Conservation (phyloP, 2,888 invertebrate genomes). For the Hypercompe scribonia region DNA sequence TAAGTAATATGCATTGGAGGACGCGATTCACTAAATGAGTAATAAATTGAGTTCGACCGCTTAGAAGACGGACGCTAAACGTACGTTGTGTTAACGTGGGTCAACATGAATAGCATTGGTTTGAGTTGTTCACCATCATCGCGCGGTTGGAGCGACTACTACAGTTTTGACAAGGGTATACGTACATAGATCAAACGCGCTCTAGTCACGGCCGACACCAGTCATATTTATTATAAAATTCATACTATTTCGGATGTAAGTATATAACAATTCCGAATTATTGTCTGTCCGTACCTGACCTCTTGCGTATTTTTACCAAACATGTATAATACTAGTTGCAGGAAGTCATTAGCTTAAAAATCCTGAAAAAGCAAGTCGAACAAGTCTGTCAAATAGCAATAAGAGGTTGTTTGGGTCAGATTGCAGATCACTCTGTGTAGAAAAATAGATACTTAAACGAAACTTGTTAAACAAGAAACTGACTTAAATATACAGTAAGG, state of each 20-base stretch:
- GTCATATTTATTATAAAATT: background rate
- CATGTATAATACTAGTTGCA: background rate
- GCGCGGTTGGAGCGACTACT: background rate
- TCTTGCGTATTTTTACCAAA: background rate
- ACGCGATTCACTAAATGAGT: background rate
- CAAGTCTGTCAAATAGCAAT: background rate
- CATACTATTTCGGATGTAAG: background rate
- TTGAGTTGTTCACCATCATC: background rate
- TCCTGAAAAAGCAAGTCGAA: background rate
- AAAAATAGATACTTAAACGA: background rate
- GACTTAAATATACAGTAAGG: background rate
- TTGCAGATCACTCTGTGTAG: background rate
- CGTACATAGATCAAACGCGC: background rate
- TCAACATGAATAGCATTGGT: background rate
- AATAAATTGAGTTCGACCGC: background rate
- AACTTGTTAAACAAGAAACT: constrained; percentile 3
- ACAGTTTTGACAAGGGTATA: background rate
- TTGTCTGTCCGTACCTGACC: background rate
- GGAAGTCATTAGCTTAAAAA: background rate
- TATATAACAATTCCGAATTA: background rate
- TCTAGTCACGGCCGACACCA: background rate
- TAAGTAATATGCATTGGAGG: background rate
- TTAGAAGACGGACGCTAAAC: background rate
- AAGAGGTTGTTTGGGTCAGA: background rate
- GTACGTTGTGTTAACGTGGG: background rate